phyloP scores from a whole-genome alignment of 2,888 invertebrate species.

The Amiota minor region DNA sequence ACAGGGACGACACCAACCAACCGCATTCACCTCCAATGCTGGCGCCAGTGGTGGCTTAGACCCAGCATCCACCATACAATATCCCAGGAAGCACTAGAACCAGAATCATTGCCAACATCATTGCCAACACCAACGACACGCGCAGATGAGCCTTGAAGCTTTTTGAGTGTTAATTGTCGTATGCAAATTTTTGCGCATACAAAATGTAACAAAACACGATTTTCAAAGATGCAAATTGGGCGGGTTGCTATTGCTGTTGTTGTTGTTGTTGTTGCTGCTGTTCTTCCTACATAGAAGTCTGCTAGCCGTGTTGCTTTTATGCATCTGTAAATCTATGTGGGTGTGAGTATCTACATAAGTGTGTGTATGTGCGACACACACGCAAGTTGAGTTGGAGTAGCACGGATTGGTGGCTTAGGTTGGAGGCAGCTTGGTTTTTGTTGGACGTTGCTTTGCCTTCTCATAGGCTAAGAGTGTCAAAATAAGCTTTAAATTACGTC shows the following conservation, averaged over 20 bases:
- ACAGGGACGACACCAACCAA: background rate
- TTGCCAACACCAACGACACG: constrained; percentile 11
- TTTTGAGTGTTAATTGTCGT: constrained; percentile 67
- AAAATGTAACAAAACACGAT: constrained; percentile 68
- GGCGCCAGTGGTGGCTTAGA: background rate
- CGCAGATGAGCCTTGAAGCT: constrained; percentile 43
- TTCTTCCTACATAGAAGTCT: constrained; percentile 10
- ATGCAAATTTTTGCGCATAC: constrained; percentile 69
- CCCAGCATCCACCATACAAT: too few species aligned
- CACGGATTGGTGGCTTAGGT: background rate
- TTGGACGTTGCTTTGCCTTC: constrained; percentile 34
- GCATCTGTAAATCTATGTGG: constrained; percentile 1
- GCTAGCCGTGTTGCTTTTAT: constrained; percentile 26
- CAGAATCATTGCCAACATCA: background rate
- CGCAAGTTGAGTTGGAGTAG: background rate
- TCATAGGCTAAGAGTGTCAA: constrained; percentile 56
- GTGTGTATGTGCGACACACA: constrained; percentile 31
- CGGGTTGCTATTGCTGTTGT: constrained; percentile 40
- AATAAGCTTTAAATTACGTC: constrained; percentile 67
- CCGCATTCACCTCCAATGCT: background rate
- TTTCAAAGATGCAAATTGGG: constrained; percentile 69
- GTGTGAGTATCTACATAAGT: constrained; percentile 27
- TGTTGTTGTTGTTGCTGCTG: constrained; percentile 41
- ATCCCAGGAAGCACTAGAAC: too few species aligned
- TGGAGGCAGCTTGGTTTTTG: constrained; percentile 22